Evolutionary conservation across 1,140 invertebrate genomes (phyloP).

Genomic region (Cydia splendana): DNA sequence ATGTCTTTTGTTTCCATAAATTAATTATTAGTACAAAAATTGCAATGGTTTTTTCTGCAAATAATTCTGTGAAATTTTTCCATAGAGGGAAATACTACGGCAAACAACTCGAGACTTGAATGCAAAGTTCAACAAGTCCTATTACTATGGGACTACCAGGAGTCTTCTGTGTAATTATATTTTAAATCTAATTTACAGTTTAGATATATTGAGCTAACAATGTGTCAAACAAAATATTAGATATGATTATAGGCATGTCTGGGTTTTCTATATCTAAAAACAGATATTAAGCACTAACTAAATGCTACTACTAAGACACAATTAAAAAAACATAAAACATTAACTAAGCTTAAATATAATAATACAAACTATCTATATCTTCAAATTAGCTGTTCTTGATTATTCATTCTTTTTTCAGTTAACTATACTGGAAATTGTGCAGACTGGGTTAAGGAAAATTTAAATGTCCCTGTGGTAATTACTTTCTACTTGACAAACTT

Average conservation of each 20-base stretch:
- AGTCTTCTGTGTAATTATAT: constrained; percentile 57
- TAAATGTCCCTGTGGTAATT: constrained; percentile 66
- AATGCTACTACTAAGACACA: too few relatives aligned
- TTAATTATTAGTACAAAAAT: not conserved
- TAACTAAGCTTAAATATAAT: too few relatives aligned
- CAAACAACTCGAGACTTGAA: constrained; percentile 48
- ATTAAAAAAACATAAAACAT: too few relatives aligned
- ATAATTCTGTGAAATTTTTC: constrained; percentile 32
- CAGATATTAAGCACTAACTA: too few relatives aligned
- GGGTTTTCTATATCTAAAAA: too few relatives aligned
- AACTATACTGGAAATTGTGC: constrained; percentile 65
- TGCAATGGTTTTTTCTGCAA: not conserved
- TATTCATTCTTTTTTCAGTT: constrained; percentile 50
- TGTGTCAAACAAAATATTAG: too few relatives aligned
- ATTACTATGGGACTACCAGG: constrained; percentile 51
- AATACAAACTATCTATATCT: too few relatives aligned
- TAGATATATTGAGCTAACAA: too few relatives aligned
- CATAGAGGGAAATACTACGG: constrained; percentile 60
- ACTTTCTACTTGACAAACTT: constrained; percentile 56
- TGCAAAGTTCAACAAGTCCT: constrained; percentile 48
- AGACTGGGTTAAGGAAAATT: constrained; percentile 67
- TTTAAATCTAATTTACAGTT: not conserved
- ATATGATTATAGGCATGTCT: too few relatives aligned
- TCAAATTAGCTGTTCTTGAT: not conserved
- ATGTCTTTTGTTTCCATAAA: too few relatives aligned